A percentile compares a stretch with the other conserved stretches of the same genome.
phyloP scores from a whole-genome alignment of 2,113 vertebrate genomes.

The Centrocercus urophasianus region DNA sequence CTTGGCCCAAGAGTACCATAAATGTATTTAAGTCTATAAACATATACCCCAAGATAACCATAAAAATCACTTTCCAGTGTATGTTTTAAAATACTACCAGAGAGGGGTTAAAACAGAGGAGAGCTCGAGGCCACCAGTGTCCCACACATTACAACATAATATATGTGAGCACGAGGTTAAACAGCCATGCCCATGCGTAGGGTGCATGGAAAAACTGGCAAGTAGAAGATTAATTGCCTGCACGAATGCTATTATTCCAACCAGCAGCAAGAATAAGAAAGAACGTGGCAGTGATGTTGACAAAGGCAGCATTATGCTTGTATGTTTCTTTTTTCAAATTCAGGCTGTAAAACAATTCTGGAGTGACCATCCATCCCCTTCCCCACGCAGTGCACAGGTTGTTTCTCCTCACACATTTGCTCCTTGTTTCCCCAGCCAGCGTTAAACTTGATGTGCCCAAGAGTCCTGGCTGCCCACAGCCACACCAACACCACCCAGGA shows the following conservation, averaged over 20 bases:
- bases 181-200: constrained; percentile 46
- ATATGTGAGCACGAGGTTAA: constrained; percentile 47
- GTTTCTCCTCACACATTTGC: neutral
- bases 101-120: constrained; percentile 43
- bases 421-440: neutral
- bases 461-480: neutral
- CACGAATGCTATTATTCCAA: constrained; percentile 23
- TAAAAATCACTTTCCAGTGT: constrained; percentile 32
- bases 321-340: constrained; percentile 14
- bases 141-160: constrained; percentile 52
- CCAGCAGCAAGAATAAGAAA: constrained; percentile 30
- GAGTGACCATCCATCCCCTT: neutral
- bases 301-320: constrained; percentile 39
- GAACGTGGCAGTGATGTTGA: constrained; percentile 50
- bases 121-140: constrained; percentile 45
- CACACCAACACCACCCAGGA: rapidly evolving
- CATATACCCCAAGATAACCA: constrained; percentile 27
- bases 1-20: constrained; percentile 12
- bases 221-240: constrained; percentile 63
- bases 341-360: constrained; percentile 47
- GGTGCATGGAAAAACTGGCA: constrained; percentile 56
- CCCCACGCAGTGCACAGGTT: neutral
- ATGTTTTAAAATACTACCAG: constrained; percentile 40
- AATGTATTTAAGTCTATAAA: constrained; percentile 59
- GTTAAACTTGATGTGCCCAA: neutral